Evolutionary conservation across 2,888 invertebrate species (phyloP).

Genomic region (Lasioglossum oenotherae): DNA sequence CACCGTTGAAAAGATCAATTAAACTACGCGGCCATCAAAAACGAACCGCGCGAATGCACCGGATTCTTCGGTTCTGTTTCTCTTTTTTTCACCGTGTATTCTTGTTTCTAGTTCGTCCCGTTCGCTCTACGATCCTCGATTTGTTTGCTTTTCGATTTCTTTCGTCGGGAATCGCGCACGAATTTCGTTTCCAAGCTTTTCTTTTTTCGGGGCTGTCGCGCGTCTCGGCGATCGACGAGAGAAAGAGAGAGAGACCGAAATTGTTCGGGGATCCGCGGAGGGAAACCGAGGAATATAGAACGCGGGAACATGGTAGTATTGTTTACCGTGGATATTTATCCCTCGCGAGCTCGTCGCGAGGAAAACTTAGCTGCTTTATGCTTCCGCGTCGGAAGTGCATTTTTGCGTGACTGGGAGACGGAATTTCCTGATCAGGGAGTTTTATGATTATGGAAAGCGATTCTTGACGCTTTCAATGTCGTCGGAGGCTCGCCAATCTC

Average conservation of each 20-base stretch:
- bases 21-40: constrained; percentile 13
- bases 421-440: background rate
- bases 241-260: background rate
- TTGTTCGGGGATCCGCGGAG: background rate
- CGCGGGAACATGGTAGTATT: background rate
- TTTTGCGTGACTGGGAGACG: background rate
- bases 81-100: background rate
- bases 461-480: background rate
- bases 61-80: background rate
- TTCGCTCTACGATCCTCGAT: background rate
- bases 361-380: background rate
- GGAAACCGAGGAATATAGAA: background rate
- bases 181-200: background rate
- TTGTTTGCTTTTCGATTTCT: background rate
- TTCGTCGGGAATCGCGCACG: background rate
- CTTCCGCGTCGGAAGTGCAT: background rate
- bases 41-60: background rate
- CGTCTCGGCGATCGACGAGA: background rate
- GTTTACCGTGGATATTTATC: background rate
- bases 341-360: background rate
- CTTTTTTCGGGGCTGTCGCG: background rate
- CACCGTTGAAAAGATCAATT: constrained; percentile 35
- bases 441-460: background rate
- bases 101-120: background rate
- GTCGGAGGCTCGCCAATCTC: background rate